A percentile compares a stretch with the other conserved stretches of the same genome.
phyloP scores from a whole-genome alignment of 2,888 invertebrate genomes.

The Chaetogeoica ovagalla region DNA sequence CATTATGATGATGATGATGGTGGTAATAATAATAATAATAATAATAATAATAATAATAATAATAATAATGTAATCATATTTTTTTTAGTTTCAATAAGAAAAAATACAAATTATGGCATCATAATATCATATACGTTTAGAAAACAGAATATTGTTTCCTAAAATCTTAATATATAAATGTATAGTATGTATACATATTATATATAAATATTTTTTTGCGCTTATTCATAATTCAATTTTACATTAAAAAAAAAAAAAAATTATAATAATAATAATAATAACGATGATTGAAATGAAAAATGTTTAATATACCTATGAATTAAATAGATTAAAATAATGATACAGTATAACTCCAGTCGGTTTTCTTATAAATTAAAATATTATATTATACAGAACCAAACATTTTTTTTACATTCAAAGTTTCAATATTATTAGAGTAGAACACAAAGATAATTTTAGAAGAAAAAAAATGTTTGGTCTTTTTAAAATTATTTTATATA shows the following conservation, averaged over 20 bases:
- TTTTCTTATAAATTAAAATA: constrained; percentile 31
- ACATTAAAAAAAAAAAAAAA: constrained; percentile 14
- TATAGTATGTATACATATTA: constrained; percentile 16
- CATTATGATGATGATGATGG: constrained; percentile 40
- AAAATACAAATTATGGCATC: constrained; percentile 49
- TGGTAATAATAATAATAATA: constrained; percentile 26
- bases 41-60: constrained; percentile 22
- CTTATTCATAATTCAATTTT: constrained; percentile 27
- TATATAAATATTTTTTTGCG: background rate
- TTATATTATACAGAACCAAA: constrained; percentile 21
- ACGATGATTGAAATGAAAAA: constrained; percentile 1
- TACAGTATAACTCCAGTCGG: constrained; percentile 29
- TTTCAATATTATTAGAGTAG: constrained; percentile 26
- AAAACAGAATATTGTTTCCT: constrained; percentile 20
- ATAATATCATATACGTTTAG: background rate
- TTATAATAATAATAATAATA: constrained; percentile 24
- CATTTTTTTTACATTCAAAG: constrained; percentile 8
- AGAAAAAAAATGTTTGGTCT: constrained; percentile 29
- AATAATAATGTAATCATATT: constrained; percentile 5
- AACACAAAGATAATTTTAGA: constrained; percentile 7
- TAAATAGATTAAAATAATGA: constrained; percentile 37
- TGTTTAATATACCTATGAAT: constrained; percentile 17
- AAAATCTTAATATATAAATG: constrained; percentile 39
- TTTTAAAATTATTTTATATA: constrained; percentile 21
- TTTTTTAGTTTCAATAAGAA: constrained; percentile 36